A percentile compares a stretch with the other conserved stretches of the same genome.
These are phyloP conservation scores for Neodiprion virginianus DNA, from an alignment of 1,140 invertebrate genomes.

Conservation along the genomic window DNA sequence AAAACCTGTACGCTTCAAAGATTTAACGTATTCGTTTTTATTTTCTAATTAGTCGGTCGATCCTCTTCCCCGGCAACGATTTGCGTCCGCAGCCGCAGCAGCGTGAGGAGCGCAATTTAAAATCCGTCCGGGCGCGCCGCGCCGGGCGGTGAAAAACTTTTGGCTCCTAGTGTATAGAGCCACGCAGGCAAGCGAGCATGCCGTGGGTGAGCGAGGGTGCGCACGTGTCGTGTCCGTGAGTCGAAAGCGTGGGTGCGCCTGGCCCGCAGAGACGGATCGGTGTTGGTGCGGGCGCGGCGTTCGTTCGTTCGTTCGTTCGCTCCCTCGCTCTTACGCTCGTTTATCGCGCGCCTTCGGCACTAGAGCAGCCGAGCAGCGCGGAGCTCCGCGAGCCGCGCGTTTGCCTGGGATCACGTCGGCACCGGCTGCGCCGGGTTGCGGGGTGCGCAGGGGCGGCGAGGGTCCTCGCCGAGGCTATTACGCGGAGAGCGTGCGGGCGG, in stretches of 20 bases:
- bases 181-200: constrained; percentile 3
- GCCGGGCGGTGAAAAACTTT: constrained; percentile 16
- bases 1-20: too few species aligned
- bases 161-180: not conserved
- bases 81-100: too few species aligned
- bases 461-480: constrained; percentile 30
- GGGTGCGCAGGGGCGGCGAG: constrained; percentile 17
- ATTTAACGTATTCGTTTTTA: too few species aligned
- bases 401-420: constrained; percentile 39
- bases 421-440: constrained; percentile 17
- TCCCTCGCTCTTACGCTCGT: constrained; percentile 13
- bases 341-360: constrained; percentile 13
- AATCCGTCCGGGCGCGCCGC: constrained; percentile 24
- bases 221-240: not conserved
- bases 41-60: too few species aligned
- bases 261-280: not conserved
- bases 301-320: constrained; percentile 11
- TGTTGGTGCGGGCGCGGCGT: constrained; percentile 19
- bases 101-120: not conserved
- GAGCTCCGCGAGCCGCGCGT: constrained; percentile 48
- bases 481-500: constrained; percentile 34
- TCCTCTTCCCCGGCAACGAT: too few species aligned
- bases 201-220: not conserved
- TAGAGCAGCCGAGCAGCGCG: constrained; percentile 16
- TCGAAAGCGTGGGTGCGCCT: too few species aligned